A percentile compares a stretch with the other conserved stretches of the same genome.
phyloP scores from a whole-genome alignment of 2,888 invertebrate genomes.

The Agriotes lineatus region DNA sequence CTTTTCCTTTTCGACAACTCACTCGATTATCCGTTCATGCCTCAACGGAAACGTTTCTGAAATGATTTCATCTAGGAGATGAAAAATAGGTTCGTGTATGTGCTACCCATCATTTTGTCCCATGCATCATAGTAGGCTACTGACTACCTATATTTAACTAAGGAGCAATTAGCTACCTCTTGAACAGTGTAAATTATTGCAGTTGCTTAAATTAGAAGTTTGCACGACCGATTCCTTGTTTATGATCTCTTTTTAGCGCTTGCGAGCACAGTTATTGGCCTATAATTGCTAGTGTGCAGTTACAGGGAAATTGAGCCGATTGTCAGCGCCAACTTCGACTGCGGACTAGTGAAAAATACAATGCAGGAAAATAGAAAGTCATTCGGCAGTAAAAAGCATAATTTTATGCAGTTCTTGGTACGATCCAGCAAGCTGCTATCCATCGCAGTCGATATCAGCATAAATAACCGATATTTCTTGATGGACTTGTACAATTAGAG shows the following conservation, averaged over 20 bases:
- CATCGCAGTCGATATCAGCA: conserved; percentile 19
- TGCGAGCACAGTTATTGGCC: conserved; percentile 8
- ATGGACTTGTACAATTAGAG: conserved; percentile 40
- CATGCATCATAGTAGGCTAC: conserved; percentile 47
- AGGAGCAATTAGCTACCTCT: conserved; percentile 41
- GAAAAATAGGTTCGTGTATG: conserved; percentile 49
- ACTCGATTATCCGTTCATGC: neutral
- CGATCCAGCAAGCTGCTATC: conserved; percentile 7
- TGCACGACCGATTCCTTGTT: conserved; percentile 38
- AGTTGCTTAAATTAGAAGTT: conserved; percentile 41
- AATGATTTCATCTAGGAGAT: conserved; percentile 28
- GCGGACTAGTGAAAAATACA: neutral
- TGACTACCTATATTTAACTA: conserved; percentile 48
- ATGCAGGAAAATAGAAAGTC: conserved; percentile 14
- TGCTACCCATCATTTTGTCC: conserved; percentile 49
- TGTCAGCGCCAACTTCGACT: neutral
- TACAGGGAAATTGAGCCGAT: conserved; percentile 10
- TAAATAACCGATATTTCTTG: conserved; percentile 30
- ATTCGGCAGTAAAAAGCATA: neutral
- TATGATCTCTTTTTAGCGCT: conserved; percentile 26
- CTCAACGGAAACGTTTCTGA: neutral
- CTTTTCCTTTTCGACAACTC: neutral
- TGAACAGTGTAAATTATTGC: conserved; percentile 41
- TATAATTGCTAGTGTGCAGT: conserved; percentile 31
- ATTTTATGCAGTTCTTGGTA: conserved; percentile 27